Conservation (phyloP, 2,797 vertebrate species). For the Alcedo atthis region DNA sequence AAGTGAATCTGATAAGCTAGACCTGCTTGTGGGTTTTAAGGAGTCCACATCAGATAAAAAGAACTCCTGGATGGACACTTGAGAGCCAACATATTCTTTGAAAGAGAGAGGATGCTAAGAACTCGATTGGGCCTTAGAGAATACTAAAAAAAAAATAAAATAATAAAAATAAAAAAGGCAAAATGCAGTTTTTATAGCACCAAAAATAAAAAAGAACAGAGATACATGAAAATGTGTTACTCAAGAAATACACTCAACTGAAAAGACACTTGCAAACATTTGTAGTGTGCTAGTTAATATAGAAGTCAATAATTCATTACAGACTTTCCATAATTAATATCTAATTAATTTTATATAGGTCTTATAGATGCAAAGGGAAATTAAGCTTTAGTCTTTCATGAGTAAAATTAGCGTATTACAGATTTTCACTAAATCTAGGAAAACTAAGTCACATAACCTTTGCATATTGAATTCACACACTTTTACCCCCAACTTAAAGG, state of each 20-base stretch:
- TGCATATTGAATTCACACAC: background rate
- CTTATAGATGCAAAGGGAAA: constrained; percentile 3
- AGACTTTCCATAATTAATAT: constrained; percentile 8
- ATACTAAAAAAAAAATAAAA: background rate
- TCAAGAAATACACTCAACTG: background rate
- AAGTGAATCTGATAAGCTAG: constrained; percentile 73
- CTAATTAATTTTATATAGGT: background rate
- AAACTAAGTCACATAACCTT: background rate
- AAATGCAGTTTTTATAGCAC: constrained; percentile 23
- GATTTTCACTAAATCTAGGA: background rate
- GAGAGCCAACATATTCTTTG: constrained; percentile 64
- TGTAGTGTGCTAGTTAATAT: background rate
- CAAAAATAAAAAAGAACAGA: background rate
- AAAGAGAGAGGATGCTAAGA: constrained; percentile 47
- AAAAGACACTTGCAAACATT: background rate
- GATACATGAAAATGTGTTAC: background rate
- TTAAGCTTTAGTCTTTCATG: background rate
- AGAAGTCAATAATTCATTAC: background rate
- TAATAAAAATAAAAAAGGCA: background rate
- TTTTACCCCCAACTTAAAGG: background rate
- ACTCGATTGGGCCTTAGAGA: constrained; percentile 63
- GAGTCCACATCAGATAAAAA: constrained; percentile 68
- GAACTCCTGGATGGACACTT: constrained; percentile 58
- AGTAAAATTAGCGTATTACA: background rate
- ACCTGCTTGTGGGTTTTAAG: constrained; percentile 68